phyloP scores from a whole-genome alignment of 1,140 invertebrate species.

The Drosophila albomicans region DNA sequence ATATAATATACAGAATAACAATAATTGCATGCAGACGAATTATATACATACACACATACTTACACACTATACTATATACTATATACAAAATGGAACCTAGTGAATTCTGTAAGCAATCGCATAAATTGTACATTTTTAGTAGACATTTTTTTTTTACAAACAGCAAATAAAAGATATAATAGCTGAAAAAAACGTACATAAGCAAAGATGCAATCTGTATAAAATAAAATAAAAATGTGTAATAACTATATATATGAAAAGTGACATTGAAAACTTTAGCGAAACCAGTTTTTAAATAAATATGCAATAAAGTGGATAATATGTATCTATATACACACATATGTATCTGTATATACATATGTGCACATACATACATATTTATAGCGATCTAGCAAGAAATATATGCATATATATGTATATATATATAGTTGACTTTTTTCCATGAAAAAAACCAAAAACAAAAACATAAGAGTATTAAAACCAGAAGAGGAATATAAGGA shows the following conservation, averaged over 20 bases:
- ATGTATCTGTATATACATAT: slow-evolving; percentile 13
- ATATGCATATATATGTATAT: slow-evolving; percentile 37
- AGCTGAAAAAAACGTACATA: slow-evolving; percentile 10
- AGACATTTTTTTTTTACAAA: slow-evolving; percentile 70
- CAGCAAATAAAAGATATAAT: slow-evolving; percentile 5
- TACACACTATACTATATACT: not conserved
- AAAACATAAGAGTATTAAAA: slow-evolving; percentile 19
- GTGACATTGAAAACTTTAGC: slow-evolving; percentile 13
- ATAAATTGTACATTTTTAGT: slow-evolving; percentile 70
- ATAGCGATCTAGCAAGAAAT: slow-evolving; percentile 31
- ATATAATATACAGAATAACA: slow-evolving; percentile 8
- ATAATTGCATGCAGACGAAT: slow-evolving; percentile 8
- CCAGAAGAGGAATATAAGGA: slow-evolving; percentile 1
- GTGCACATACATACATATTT: slow-evolving; percentile 22
- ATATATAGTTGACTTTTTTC: slow-evolving; percentile 54
- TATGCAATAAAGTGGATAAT: slow-evolving; percentile 21
- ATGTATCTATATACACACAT: slow-evolving; percentile 29
- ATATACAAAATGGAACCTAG: slow-evolving; percentile 25
- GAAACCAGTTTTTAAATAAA: slow-evolving; percentile 65
- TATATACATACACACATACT: slow-evolving; percentile 33
- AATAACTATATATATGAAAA: slow-evolving; percentile 10
- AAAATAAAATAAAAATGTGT: slow-evolving; percentile 24
- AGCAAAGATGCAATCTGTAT: slow-evolving; percentile 58
- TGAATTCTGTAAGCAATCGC: slow-evolving; percentile 68
- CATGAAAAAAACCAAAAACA: slow-evolving; percentile 48